Conservation (phyloP, 2,797 vertebrate species). For the Chloroceryle inda region DNA sequence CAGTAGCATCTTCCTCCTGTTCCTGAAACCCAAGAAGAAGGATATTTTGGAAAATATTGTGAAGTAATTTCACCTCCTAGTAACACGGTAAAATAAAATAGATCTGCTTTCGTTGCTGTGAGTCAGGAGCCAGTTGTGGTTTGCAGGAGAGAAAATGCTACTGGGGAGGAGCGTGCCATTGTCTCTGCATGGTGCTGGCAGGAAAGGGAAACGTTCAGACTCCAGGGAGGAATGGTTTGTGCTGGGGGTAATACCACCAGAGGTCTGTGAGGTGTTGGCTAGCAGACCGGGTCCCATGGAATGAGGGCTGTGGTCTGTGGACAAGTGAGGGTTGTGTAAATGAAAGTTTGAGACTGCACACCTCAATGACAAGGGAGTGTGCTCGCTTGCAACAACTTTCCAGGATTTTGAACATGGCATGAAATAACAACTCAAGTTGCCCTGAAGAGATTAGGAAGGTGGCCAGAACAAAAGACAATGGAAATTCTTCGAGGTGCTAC, state of each 20-base stretch:
- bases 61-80: background rate
- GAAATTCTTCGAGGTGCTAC: background rate
- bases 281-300: background rate
- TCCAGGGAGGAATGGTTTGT: background rate
- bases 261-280: background rate
- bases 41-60: background rate
- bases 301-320: background rate
- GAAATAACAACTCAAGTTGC: background rate
- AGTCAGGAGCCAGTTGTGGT: background rate
- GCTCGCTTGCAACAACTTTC: background rate
- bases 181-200: background rate
- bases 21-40: background rate
- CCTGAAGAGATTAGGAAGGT: background rate
- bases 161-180: background rate
- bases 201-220: background rate
- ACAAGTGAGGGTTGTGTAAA: background rate
- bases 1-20: background rate
- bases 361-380: background rate
- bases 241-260: background rate
- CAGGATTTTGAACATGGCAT: background rate
- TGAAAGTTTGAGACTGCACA: background rate
- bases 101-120: background rate
- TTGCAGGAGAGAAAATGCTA: background rate
- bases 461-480: background rate
- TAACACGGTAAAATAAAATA: background rate